Evolutionary conservation across 2,797 vertebrate species (phyloP).

Genomic region (Cirrhinus mrigala): DNA sequence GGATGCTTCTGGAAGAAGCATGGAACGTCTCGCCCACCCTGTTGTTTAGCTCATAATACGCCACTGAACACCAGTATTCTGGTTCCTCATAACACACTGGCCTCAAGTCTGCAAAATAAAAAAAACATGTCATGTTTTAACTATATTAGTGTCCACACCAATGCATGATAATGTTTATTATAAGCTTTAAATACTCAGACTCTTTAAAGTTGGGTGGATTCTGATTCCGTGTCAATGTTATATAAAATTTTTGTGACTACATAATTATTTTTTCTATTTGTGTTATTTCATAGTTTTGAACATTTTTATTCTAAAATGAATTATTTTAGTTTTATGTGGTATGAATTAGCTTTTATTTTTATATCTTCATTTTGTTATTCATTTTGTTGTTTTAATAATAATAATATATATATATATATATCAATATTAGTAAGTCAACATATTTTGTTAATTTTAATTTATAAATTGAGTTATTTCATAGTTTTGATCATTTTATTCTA

Average conservation of each 20-base stretch:
- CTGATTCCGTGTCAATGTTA: background rate
- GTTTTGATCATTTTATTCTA: background rate
- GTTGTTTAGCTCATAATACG: constrained; percentile 98
- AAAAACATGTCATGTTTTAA: background rate
- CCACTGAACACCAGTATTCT: constrained; percentile 95
- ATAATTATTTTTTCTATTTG: background rate
- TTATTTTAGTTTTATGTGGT: background rate
- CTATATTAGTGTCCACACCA: background rate
- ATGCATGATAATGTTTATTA: background rate
- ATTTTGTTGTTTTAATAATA: background rate
- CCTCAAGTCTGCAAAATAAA: constrained; percentile 81
- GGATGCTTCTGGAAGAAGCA: constrained; percentile 90
- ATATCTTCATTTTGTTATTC: background rate
- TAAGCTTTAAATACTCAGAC: background rate
- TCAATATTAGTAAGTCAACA: background rate
- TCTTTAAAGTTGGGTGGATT: background rate
- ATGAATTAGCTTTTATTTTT: background rate
- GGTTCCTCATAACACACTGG: constrained; percentile 98
- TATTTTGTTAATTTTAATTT: background rate
- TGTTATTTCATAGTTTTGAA: background rate
- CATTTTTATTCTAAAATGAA: background rate
- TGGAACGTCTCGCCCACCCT: constrained; percentile 96
- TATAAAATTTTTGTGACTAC: background rate
- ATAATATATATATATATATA: background rate
- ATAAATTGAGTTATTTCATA: background rate